These are phyloP conservation scores for Spisula subtruncata DNA, from an alignment of 2,888 invertebrate species.

Conservation along the genomic window DNA sequence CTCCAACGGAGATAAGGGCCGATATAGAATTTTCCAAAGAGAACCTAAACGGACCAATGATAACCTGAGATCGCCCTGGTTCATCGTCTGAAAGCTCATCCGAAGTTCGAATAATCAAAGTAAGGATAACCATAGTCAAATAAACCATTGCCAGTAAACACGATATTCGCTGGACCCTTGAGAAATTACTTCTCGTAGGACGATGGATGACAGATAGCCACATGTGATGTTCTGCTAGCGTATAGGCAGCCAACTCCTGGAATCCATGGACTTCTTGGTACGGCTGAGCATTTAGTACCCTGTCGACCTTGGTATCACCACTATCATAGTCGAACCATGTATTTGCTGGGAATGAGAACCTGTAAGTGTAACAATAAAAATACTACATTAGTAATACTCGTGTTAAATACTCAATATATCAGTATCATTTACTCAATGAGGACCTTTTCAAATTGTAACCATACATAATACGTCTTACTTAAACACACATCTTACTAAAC, in stretches of 20 bases:
- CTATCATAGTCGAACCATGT: slow-evolving; percentile 88
- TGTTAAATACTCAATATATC: neutral
- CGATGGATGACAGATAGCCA: slow-evolving; percentile 88
- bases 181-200: slow-evolving; percentile 87
- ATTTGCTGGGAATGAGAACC: slow-evolving; percentile 84
- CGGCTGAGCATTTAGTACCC: slow-evolving; percentile 86
- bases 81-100: slow-evolving; percentile 66
- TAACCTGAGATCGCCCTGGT: slow-evolving; percentile 58
- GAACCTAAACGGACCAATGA: slow-evolving; percentile 75
- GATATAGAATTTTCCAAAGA: slow-evolving; percentile 74
- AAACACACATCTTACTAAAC: too few species aligned
- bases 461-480: too few species aligned
- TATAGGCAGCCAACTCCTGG: slow-evolving; percentile 86
- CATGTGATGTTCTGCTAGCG: slow-evolving; percentile 87
- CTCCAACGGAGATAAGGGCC: slow-evolving; percentile 77
- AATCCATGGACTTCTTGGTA: slow-evolving; percentile 86
- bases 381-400: too few species aligned
- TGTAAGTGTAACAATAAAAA: slow-evolving; percentile 59
- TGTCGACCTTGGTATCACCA: slow-evolving; percentile 87
- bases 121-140: slow-evolving; percentile 79
- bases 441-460: too few species aligned
- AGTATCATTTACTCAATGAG: too few species aligned
- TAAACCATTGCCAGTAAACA: slow-evolving; percentile 79
- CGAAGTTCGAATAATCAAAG: slow-evolving; percentile 72
- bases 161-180: slow-evolving; percentile 83